Base-by-base conservation (phyloP, 2,888 invertebrate genomes). In the Mamestra brassicae region DNA sequence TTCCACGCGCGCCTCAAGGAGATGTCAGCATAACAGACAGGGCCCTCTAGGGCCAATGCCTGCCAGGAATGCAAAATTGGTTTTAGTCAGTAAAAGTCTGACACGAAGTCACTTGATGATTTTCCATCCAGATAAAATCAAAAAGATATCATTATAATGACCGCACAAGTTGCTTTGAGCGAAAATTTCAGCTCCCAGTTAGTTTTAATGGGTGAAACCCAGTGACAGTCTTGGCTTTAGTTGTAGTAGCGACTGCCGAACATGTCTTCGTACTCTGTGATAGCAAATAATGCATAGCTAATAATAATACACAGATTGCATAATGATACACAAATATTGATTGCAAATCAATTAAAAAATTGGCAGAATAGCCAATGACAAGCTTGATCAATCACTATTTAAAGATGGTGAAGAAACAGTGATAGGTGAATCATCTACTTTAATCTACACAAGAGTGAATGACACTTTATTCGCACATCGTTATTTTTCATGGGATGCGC, bases 211-310 rank as follows among this genome's bases (percentile, higher is more conserved):
- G n/a, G 54, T 4, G n/a, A n/a, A 17, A 26, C 3, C n/a, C 10
- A 10, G n/a, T 10, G 54, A 4, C n/a, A 54, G 8, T 26, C 54
- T 54, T 10, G 54, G 8, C 10, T n/a, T 1, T 38, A 38, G 38
- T 3, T n/a, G 10, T 54, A 26, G 10, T 54, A 47, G 47, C 13
- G 13, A 15, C 47, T 4, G 54, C n/a, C 54, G 4, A 54, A 4
- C 26, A 8, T 8, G n/a, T 26, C n/a, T 26, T 54, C n/a, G 10
- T 54, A n/a, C n/a, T 54, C 54, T 26, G n/a, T 26, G 10, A 83
- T 79, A 38, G 69, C 69, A 65, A 57, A 52, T 38, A 60, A 71
- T 64, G 55, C 63, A 54, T 61, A 54, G 4, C n/a, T 17, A 55
- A 50, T 55, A 55, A 55, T 45, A 55, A 55, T 36, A 45, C 55